Conservation (phyloP, 2,888 invertebrate genomes). For the Antheraea assamensis region DNA sequence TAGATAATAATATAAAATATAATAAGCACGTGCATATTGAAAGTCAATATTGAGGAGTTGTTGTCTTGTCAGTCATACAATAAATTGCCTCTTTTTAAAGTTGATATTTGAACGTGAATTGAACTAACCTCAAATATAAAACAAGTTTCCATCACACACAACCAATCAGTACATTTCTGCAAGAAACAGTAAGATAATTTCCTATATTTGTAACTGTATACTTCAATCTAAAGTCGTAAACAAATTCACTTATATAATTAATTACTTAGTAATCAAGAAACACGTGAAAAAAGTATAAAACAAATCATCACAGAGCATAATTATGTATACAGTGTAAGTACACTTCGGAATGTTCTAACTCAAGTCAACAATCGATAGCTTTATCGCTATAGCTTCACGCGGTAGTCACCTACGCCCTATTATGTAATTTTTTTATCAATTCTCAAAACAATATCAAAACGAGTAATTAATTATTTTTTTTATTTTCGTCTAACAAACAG, state of each 20-base stretch:
- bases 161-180: neutral
- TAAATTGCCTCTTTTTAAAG: conserved; percentile 30
- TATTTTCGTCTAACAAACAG: neutral
- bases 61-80: conserved; percentile 10
- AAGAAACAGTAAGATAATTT: neutral
- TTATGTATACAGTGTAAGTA: neutral
- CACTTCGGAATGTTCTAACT: conserved; percentile 14
- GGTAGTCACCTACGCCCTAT: conserved; percentile 24
- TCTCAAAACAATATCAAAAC: neutral
- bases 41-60: conserved; percentile 20
- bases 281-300: neutral
- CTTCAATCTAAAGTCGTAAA: neutral
- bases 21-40: neutral
- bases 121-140: conserved; percentile 50
- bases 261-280: neutral
- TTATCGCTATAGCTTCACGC: conserved; percentile 58
- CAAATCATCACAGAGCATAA: conserved; percentile 16
- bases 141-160: conserved; percentile 42
- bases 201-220: neutral
- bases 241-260: neutral
- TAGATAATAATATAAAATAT: neutral
- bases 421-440: conserved; percentile 17
- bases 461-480: neutral
- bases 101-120: conserved; percentile 19
- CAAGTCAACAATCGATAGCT: conserved; percentile 44